A percentile compares a stretch with the other conserved stretches of the same genome.
Evolutionary conservation across 2,888 invertebrate genomes (phyloP).

Genomic region (Ctena decussata): DNA sequence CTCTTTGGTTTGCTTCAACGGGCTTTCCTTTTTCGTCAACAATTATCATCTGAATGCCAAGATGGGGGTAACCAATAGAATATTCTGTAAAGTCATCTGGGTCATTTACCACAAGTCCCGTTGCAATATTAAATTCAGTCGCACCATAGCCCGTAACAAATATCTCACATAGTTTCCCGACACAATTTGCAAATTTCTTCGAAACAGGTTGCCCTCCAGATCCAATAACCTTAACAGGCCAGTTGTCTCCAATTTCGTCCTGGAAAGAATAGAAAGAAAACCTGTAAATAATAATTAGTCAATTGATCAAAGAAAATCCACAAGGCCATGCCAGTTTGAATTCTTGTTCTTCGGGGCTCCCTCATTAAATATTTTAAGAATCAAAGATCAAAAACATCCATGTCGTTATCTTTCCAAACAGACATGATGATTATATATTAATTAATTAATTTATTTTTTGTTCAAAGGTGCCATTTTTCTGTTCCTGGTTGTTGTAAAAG

Average conservation of each 20-base stretch:
- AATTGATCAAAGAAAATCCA: too few species aligned
- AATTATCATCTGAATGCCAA: not conserved
- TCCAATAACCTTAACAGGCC: not conserved
- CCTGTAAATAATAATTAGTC: too few species aligned
- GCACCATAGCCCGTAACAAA: not conserved
- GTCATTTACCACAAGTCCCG: not conserved
- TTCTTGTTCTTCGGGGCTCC: too few species aligned
- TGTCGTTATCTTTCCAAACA: too few species aligned
- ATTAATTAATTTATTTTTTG: too few species aligned
- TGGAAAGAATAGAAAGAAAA: too few species aligned
- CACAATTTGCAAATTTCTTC: not conserved
- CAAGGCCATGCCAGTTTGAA: too few species aligned
- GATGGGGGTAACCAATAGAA: not conserved
- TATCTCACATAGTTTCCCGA: not conserved
- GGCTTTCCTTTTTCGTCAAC: not conserved
- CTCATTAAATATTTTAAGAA: too few species aligned
- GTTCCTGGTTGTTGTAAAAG: too few species aligned
- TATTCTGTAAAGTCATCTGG: not conserved
- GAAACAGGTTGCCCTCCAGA: constrained; percentile 4
- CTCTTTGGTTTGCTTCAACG: not conserved
- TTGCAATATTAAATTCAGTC: not conserved
- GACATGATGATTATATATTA: too few species aligned
- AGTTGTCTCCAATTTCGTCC: not conserved
- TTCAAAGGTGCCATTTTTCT: too few species aligned
- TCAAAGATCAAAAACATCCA: too few species aligned